Conservation (phyloP, 2,888 invertebrate species). For the Tuta absoluta region DNA sequence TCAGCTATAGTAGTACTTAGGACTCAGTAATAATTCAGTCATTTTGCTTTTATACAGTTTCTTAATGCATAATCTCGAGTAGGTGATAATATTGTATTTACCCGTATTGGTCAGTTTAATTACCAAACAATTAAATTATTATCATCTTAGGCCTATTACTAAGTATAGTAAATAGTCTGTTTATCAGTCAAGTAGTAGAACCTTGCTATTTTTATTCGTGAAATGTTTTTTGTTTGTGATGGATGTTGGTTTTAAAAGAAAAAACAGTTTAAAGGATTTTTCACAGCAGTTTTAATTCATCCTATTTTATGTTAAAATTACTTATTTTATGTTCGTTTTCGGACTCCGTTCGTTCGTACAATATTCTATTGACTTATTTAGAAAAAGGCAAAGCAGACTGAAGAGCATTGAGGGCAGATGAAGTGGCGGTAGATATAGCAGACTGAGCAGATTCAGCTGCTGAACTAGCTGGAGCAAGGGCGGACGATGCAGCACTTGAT, state of each 20-base stretch:
- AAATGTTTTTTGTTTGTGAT: too few relatives aligned
- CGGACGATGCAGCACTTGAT: background rate
- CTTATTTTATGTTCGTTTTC: background rate
- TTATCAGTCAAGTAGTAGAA: background rate
- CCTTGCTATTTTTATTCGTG: background rate
- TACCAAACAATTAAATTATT: slow-evolving; percentile 10
- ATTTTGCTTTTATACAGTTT: slow-evolving; percentile 1
- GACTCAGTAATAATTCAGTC: background rate
- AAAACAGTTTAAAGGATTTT: too few relatives aligned
- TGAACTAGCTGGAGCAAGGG: background rate
- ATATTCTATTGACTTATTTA: background rate
- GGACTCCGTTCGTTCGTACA: background rate
- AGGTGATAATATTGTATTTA: background rate
- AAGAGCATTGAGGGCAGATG: background rate
- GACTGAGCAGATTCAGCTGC: background rate
- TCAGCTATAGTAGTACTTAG: background rate
- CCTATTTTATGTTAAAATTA: too few relatives aligned
- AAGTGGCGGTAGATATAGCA: background rate
- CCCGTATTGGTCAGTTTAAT: background rate
- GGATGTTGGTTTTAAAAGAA: too few relatives aligned
- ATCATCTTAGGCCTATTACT: background rate
- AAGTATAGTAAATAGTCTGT: background rate
- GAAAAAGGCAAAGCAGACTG: slow-evolving; percentile 7
- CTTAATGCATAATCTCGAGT: background rate
- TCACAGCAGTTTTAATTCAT: too few relatives aligned